Base-by-base conservation (phyloP, 2,797 vertebrate genomes). In the Onychomys arenicola region DNA sequence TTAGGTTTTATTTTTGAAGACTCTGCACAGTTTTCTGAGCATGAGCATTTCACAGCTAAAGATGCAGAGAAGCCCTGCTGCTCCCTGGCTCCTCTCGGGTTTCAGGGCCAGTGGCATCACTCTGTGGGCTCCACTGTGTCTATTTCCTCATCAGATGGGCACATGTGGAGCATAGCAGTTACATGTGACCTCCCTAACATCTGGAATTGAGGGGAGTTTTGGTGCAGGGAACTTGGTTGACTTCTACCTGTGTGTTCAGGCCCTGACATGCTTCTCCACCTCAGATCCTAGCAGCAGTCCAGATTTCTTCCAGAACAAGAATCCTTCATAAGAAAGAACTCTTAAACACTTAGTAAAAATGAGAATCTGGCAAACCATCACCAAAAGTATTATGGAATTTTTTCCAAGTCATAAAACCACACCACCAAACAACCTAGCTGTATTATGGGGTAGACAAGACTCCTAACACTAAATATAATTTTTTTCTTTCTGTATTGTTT, bases 1-100 rank as follows among this genome's bases (percentile, higher is more conserved):
- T 57, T 81, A 13, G 13, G 1, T 63, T 94, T 95, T 92, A 46
- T 16, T 76, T 78, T 85, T 80, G 19, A 91, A 95, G 57, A 37
- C 25, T 78, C 90, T 49, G 2, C 43, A 84, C 92, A 34, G 27
- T 80, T 73, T 67, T 86, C 0, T 57, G 19, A 63, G 2, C 21
- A 49, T 40, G 40, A n/a, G 49, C 17, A 85, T 67, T 91, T 83
- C 29, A 16, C 0, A 69, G 9, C 12, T 49, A 57, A 82, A 78
- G 40, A 80, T 7, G 23, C 25, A 34, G 3, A 52, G 61, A 49
- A 89, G 25, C 2, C 49, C 23, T 49, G 12, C 14, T 32, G 49
- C 55, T 89, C 49, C 9, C 5, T 32, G 34, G 6, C 14, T 77
- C 40, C 40, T 32, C 25, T 49, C 17, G 52, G 52, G 37, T 81